Conservation (phyloP, 2,888 invertebrate species). For the Caenorhabditis sinica region DNA sequence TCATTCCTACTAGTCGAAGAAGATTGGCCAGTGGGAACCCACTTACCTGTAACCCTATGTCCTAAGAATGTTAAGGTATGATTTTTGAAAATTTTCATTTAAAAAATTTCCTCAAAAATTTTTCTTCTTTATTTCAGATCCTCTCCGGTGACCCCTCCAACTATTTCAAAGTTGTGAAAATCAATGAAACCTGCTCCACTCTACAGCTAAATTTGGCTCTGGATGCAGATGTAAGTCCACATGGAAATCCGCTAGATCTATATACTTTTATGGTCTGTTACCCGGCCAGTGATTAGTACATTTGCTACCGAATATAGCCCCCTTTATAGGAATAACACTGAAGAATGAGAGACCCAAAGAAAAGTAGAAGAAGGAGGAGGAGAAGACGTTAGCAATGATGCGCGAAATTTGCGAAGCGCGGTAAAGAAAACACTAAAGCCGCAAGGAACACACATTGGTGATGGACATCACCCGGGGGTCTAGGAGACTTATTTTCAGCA, state of each 20-base stretch:
- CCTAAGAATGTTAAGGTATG: conserved; percentile 66
- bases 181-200: conserved; percentile 77
- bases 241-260: conserved; percentile 5
- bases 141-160: conserved; percentile 70
- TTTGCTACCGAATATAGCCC: conserved; percentile 25
- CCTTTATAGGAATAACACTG: no score
- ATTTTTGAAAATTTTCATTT: background rate
- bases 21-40: conserved; percentile 77
- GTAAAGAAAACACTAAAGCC: conserved; percentile 39
- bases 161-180: conserved; percentile 71
- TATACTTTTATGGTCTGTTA: conserved; percentile 28
- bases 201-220: conserved; percentile 73
- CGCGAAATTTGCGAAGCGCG: conserved; percentile 54
- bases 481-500: background rate
- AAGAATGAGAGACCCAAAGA: background rate
- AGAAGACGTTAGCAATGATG: conserved; percentile 51
- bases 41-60: conserved; percentile 77
- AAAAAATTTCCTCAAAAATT: background rate
- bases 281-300: conserved; percentile 22
- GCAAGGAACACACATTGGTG: background rate
- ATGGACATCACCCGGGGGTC: background rate
- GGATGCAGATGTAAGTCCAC: conserved; percentile 80
- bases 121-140: conserved; percentile 56
- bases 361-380: background rate
- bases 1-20: conserved; percentile 79